Conservation (phyloP, 2,113 vertebrate genomes). For the Toxotes jaculatrix region DNA sequence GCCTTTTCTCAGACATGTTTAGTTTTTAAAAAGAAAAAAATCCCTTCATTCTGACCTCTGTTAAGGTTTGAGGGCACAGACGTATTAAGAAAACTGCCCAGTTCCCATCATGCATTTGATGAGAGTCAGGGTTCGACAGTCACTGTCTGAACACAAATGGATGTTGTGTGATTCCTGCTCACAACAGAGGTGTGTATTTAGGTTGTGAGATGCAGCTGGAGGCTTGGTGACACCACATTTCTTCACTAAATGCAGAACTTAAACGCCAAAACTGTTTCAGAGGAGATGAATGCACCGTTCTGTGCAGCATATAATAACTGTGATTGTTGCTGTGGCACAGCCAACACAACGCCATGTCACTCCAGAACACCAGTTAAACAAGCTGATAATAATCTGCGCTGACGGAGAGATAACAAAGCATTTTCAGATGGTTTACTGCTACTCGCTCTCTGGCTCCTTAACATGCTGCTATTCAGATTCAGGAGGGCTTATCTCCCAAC, state of each 20-base stretch:
- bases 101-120: too few relatives aligned
- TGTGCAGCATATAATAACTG: background rate
- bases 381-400: background rate
- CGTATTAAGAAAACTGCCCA: too few relatives aligned
- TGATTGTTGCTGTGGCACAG: background rate
- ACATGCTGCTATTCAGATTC: constrained; percentile 81
- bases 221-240: too few relatives aligned
- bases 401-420: background rate
- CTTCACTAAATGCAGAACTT: too few relatives aligned
- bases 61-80: too few relatives aligned
- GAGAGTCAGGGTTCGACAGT: too few relatives aligned
- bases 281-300: too few relatives aligned
- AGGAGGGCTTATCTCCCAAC: constrained; percentile 98
- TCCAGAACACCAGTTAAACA: background rate
- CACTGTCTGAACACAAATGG: background rate
- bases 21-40: too few relatives aligned
- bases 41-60: background rate
- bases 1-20: too few relatives aligned
- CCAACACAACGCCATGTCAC: background rate
- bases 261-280: too few relatives aligned
- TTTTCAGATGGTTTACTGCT: background rate
- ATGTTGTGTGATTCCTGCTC: background rate
- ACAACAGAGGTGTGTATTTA: too few relatives aligned
- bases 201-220: too few relatives aligned
- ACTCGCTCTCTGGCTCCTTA: constrained; percentile 52